A percentile compares a stretch with the other conserved stretches of the same genome.
These are phyloP conservation scores for Pterobdella sp. DNA, from an alignment of 2,888 invertebrate genomes.

Conservation along the genomic window DNA sequence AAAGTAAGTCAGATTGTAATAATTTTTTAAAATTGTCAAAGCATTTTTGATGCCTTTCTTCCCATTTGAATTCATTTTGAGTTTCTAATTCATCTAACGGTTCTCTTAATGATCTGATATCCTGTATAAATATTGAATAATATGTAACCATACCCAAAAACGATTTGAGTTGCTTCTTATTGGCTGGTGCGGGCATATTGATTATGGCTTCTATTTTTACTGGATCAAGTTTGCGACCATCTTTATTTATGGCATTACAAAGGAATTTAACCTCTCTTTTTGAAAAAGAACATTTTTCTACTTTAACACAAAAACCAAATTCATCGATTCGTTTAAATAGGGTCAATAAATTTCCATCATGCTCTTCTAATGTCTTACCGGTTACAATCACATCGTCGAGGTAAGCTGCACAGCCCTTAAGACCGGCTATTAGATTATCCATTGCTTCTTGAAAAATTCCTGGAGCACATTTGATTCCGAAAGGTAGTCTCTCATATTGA, in stretches of 20 bases:
- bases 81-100: neutral
- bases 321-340: neutral
- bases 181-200: conserved; percentile 13
- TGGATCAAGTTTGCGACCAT: conserved; percentile 3
- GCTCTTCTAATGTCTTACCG: too few species aligned
- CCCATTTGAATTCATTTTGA: conserved; percentile 2
- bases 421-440: neutral
- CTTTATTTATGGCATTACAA: neutral
- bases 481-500: too few species aligned
- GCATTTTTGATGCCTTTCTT: conserved; percentile 4
- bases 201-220: conserved; percentile 17
- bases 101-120: neutral
- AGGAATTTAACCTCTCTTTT: neutral
- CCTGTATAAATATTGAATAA: neutral
- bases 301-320: neutral
- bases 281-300: neutral
- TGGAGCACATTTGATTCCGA: too few species aligned
- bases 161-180: neutral
- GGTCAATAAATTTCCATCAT: too few species aligned
- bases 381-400: conserved; percentile 17
- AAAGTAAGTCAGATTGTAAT: conserved; percentile 13
- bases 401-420: conserved; percentile 1
- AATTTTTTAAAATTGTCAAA: conserved; percentile 20
- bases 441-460: conserved; percentile 17
- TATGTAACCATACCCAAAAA: conserved; percentile 9